Conservation (phyloP, 2,888 invertebrate species). For the Hypsopygia costalis region DNA sequence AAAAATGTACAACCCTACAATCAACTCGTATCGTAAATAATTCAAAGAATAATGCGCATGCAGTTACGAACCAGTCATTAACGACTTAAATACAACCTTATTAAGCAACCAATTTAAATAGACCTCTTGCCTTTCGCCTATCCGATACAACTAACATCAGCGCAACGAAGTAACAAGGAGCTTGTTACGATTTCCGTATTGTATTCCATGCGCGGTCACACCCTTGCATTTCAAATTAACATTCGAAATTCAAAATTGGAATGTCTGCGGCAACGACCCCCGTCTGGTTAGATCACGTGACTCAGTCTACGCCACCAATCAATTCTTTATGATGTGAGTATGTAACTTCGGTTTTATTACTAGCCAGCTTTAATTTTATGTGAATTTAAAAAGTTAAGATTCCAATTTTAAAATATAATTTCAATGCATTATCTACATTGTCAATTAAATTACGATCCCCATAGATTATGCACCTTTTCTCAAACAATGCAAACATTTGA, state of each 20-base stretch:
- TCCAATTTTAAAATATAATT: no score
- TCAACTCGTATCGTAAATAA: conserved; percentile 19
- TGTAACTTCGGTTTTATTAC: conserved; percentile 9
- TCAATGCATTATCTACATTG: no score
- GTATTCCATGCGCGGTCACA: conserved; percentile 44
- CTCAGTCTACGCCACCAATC: conserved; percentile 27
- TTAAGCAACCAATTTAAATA: conserved; percentile 18
- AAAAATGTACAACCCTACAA: background rate
- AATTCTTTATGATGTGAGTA: conserved; percentile 20
- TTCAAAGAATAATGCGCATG: conserved; percentile 26
- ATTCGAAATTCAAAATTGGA: conserved; percentile 45
- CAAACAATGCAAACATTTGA: no score
- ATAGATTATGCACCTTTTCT: no score
- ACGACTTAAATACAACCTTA: conserved; percentile 21
- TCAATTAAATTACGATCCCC: no score
- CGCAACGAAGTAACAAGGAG: conserved; percentile 13
- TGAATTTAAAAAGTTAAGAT: no score
- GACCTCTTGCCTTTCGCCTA: conserved; percentile 17
- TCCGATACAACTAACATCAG: conserved; percentile 8
- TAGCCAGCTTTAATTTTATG: background rate
- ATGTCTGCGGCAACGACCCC: conserved; percentile 50
- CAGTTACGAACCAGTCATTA: conserved; percentile 20
- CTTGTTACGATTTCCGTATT: conserved; percentile 29
- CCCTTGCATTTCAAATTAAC: conserved; percentile 60
- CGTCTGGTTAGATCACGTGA: conserved; percentile 39